phyloP scores from a whole-genome alignment of 2,113 vertebrate genomes.

The Stigmatopora argus region DNA sequence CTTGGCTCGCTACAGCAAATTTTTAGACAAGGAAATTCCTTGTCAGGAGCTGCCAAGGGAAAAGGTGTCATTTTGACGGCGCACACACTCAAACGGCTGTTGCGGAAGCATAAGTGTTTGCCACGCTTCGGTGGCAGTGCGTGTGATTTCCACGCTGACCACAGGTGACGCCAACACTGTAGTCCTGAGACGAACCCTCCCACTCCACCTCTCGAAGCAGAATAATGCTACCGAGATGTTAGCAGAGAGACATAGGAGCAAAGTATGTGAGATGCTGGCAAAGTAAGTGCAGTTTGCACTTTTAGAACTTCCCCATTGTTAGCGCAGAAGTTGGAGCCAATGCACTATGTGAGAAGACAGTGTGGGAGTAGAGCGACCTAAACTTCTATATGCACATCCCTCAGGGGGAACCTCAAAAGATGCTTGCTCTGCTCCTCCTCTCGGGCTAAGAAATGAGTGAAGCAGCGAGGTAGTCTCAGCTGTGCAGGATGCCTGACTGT shows the following conservation, averaged over 20 bases:
- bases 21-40: constrained; percentile 61
- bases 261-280: constrained; percentile 31
- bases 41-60: constrained; percentile 71
- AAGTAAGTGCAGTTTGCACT: constrained; percentile 48
- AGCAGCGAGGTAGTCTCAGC: constrained; percentile 42
- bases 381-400: constrained; percentile 53
- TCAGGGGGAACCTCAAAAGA: constrained; percentile 55
- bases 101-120: constrained; percentile 62
- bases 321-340: constrained; percentile 27
- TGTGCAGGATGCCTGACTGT: constrained; percentile 56
- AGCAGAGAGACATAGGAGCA: not conserved
- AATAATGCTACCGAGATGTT: constrained; percentile 28
- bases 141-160: constrained; percentile 66
- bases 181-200: constrained; percentile 49
- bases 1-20: constrained; percentile 54
- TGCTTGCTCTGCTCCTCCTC: constrained; percentile 45
- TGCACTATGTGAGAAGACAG: constrained; percentile 41
- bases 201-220: constrained; percentile 32
- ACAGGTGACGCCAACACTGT: constrained; percentile 59
- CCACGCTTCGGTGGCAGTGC: constrained; percentile 60
- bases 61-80: constrained; percentile 66
- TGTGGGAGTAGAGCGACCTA: constrained; percentile 60
- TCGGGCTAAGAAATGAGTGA: constrained; percentile 48
- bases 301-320: constrained; percentile 50
- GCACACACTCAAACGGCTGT: constrained; percentile 61